Evolutionary conservation across 2,113 vertebrate species (phyloP).

Genomic region (Acanthochromis polyacanthus): DNA sequence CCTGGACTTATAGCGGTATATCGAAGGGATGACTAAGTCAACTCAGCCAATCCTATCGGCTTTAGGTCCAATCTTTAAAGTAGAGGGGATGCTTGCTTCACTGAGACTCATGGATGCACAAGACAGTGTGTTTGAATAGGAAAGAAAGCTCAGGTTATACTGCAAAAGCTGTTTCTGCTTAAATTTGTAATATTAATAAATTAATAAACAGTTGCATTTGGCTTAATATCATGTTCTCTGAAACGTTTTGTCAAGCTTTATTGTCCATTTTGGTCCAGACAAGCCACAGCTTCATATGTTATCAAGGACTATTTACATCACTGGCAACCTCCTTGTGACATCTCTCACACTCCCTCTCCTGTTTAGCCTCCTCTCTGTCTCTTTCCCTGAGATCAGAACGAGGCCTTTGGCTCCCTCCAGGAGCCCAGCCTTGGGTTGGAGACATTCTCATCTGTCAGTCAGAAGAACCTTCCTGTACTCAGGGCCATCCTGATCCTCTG

Average conservation of each 20-base stretch:
- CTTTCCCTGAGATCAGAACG: slow-evolving; percentile 43
- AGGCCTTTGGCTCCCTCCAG: neutral
- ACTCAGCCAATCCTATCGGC: too few species aligned
- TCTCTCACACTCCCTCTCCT: slow-evolving; percentile 45
- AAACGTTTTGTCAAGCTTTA: neutral
- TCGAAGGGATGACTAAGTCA: too few species aligned
- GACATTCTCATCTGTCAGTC: slow-evolving; percentile 45
- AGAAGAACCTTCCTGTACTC: slow-evolving; percentile 28
- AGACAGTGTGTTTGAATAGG: neutral
- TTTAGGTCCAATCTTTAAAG: too few species aligned
- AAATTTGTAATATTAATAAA: neutral
- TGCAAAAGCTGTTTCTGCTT: neutral
- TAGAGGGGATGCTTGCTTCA: too few species aligned
- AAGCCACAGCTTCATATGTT: slow-evolving; percentile 18
- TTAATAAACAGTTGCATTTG: neutral
- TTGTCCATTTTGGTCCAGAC: neutral
- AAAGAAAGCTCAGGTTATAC: neutral
- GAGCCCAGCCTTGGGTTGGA: slow-evolving; percentile 39
- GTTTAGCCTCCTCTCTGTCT: slow-evolving; percentile 47
- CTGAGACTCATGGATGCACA: neutral
- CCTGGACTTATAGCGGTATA: too few species aligned
- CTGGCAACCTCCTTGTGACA: slow-evolving; percentile 22
- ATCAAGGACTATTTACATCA: slow-evolving; percentile 38
- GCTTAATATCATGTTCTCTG: too few species aligned
- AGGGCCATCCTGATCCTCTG: slow-evolving; percentile 63